These are phyloP conservation scores for Dysmachus trigonus DNA, from an alignment of 2,888 invertebrate genomes.

Conservation along the genomic window DNA sequence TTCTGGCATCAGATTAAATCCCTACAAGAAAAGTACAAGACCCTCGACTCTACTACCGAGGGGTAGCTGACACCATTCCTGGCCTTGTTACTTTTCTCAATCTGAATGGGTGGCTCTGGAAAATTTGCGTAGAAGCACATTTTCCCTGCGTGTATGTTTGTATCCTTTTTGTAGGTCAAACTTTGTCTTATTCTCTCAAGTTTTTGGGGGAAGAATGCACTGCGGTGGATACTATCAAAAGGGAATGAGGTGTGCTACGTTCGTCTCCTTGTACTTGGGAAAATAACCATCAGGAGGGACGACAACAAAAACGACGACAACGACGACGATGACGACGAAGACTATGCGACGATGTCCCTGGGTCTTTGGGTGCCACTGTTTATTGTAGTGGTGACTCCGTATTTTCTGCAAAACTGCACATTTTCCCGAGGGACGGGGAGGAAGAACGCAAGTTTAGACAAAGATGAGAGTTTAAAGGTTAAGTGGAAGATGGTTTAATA, in stretches of 20 bases:
- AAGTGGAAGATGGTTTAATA: conserved; percentile 28
- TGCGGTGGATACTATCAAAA: neutral
- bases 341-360: neutral
- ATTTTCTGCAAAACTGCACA: neutral
- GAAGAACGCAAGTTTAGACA: neutral
- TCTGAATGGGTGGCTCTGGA: neutral
- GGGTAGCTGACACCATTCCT: neutral
- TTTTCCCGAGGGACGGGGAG: neutral
- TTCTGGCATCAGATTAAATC: neutral
- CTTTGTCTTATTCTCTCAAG: neutral
- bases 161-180: conserved; percentile 23
- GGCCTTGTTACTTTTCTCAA: neutral
- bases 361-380: neutral
- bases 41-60: neutral
- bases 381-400: neutral
- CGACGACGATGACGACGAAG: neutral
- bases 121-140: neutral
- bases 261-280: neutral
- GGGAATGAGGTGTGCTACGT: neutral
- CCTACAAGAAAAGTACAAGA: neutral
- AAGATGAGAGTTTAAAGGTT: conserved; percentile 1
- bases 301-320: neutral
- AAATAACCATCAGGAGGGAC: neutral
- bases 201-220: conserved; percentile 14
- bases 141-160: conserved; percentile 5